Evolutionary conservation across 2,888 invertebrate genomes (phyloP), one percentile per base, ranked within the genome.

Genomic region (Balanococcus diminutus): DNA sequence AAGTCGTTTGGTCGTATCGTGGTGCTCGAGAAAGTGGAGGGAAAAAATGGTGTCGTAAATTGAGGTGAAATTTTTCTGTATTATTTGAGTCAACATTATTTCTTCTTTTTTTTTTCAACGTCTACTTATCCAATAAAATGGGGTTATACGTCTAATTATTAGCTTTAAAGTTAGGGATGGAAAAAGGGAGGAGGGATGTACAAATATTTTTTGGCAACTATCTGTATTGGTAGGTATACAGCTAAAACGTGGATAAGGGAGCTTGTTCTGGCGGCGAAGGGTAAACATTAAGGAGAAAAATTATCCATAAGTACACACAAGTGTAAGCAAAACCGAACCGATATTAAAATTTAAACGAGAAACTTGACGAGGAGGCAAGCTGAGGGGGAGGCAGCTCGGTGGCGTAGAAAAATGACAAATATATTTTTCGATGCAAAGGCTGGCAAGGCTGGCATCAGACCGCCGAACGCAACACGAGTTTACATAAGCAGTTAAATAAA

Each of bases 401-500:
- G 3, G 61, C 2, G 61, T 4, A 9, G 19, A 36, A 79, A 79
- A 79, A 79, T 79, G 75, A 79, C 75, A 79, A 79, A 79, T 79
- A 79, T 79, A 79, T 31, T 36, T 36, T 36, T 72, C 72, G 72
- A 4, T 31, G 14, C 6, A 8, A 3, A 36, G 36, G 36, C 8
- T 36, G 36, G 36, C 8, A 6, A 36, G 36, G 36, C 8, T 6
- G 36, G 36, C 8, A 36, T 8, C 46, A 46, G 14, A 28, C 28
- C 28, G 28, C 19, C 19, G 4, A 19, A 6, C 6, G 3, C 67
- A 79, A 67, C 28, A 67, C 67, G 75, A 79, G 75, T 79, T 79
- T 79, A 79, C 75, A 79, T 79, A 79, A 79, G 75, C 36, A n/a
- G 75, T 79, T 79, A 79, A 32, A 79, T 79, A 79, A 79, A 72